phyloP scores from a whole-genome alignment of 2,888 invertebrate genomes.

The Leucoma salicis region DNA sequence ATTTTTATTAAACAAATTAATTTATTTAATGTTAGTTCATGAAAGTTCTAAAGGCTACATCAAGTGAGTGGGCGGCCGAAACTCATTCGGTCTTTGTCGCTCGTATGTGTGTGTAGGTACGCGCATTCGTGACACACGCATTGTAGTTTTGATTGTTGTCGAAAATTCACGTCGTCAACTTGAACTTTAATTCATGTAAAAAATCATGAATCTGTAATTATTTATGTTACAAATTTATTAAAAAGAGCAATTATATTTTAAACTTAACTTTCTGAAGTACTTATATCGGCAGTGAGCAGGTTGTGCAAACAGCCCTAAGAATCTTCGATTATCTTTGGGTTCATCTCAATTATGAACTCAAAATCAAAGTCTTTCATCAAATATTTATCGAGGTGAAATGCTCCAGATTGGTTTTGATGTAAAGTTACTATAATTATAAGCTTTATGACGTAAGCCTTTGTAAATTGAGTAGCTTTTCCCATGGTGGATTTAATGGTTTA shows the following conservation, averaged over 20 bases:
- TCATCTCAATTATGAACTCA: neutral
- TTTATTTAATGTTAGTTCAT: too few relatives aligned
- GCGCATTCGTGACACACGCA: too few relatives aligned
- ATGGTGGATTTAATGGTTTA: neutral
- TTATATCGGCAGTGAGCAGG: neutral
- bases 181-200: too few relatives aligned
- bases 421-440: conserved; percentile 11
- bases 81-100: too few relatives aligned
- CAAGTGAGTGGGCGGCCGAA: too few relatives aligned
- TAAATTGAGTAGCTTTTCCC: conserved; percentile 2
- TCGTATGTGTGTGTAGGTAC: too few relatives aligned
- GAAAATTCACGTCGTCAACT: too few relatives aligned
- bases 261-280: neutral
- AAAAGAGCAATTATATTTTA: neutral
- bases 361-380: conserved; percentile 4
- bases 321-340: neutral
- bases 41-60: too few relatives aligned
- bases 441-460: conserved; percentile 7
- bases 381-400: conserved; percentile 23
- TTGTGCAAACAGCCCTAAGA: neutral
- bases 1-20: too few relatives aligned
- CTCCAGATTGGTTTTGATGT: conserved; percentile 7
- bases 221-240: too few relatives aligned
- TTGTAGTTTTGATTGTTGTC: too few relatives aligned
- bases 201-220: too few relatives aligned